phyloP scores from a whole-genome alignment of 1,140 invertebrate genomes.

The Ganaspis sp. region DNA sequence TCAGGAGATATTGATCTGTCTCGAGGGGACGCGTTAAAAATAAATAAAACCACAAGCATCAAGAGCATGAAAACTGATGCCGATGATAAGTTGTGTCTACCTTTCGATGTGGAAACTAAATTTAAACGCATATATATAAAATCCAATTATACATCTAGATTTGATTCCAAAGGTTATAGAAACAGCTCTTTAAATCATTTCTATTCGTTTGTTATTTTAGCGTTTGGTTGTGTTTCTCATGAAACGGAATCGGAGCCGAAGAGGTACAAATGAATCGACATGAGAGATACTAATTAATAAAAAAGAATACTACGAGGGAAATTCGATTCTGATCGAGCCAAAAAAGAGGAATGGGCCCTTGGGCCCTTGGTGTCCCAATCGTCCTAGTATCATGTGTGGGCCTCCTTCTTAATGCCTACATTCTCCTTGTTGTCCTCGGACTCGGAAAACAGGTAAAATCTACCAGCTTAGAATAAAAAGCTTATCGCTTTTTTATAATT shows the following conservation, averaged over 20 bases:
- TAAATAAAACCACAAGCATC: neutral
- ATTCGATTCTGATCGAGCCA: conserved; percentile 38
- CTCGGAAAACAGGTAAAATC: conserved; percentile 68
- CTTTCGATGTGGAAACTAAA: neutral
- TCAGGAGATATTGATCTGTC: conserved; percentile 7
- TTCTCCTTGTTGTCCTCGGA: conserved; percentile 77
- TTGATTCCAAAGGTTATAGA: neutral
- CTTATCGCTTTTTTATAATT: too few relatives aligned
- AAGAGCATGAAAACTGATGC: neutral
- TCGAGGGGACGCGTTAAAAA: neutral
- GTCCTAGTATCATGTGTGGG: conserved; percentile 79
- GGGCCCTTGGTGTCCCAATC: conserved; percentile 78
- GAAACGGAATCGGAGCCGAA: conserved; percentile 19
- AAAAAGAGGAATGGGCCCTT: conserved; percentile 75
- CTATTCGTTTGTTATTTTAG: neutral
- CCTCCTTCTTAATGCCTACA: conserved; percentile 79
- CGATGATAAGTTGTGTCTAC: neutral
- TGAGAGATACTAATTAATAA: neutral
- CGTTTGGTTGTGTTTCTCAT: neutral
- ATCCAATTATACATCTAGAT: neutral
- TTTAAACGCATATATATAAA: neutral
- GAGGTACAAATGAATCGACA: neutral
- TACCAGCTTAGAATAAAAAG: too few relatives aligned
- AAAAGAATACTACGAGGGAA: neutral
- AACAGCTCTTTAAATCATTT: neutral